Percentiles rank a stretch among this genome's conserved stretches.
Conservation (phyloP, 2,888 invertebrate genomes). For the Arctia plantaginis region DNA sequence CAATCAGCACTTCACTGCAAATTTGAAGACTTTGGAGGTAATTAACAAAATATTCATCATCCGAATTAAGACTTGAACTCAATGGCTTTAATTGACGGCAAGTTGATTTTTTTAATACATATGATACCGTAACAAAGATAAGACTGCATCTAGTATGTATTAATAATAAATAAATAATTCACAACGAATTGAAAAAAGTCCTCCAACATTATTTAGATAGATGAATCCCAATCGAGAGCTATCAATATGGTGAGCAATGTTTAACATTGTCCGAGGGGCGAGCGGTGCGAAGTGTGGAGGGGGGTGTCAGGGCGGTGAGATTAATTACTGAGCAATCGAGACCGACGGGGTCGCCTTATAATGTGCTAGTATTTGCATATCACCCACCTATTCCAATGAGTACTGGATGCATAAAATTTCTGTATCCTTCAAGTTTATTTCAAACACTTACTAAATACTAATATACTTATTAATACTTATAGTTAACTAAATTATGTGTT, state of each 20-base stretch:
- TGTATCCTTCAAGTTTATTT: background rate
- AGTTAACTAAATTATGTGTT: background rate
- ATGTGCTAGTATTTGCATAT: slow-evolving; percentile 43
- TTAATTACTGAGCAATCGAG: slow-evolving; percentile 65
- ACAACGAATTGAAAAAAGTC: background rate
- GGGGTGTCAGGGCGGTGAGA: slow-evolving; percentile 55
- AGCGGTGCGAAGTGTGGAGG: slow-evolving; percentile 16
- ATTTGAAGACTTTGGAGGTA: too few species aligned
- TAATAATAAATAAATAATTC: background rate
- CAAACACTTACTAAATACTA: too few species aligned
- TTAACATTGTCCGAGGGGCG: slow-evolving; percentile 42
- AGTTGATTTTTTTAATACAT: too few species aligned
- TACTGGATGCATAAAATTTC: slow-evolving; percentile 3
- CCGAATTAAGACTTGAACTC: too few species aligned
- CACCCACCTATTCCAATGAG: slow-evolving; percentile 24
- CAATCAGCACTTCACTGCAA: too few species aligned
- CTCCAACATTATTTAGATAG: background rate
- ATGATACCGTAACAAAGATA: too few species aligned
- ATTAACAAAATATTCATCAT: too few species aligned
- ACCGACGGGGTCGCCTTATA: slow-evolving; percentile 35
- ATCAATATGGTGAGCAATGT: slow-evolving; percentile 50
- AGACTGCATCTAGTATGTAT: background rate
- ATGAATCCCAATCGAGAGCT: slow-evolving; percentile 14
- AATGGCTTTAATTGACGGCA: too few species aligned
- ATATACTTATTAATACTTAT: too few species aligned